A percentile compares a stretch with the other conserved stretches of the same genome.
These are phyloP conservation scores for Trichopria drosophilae DNA, from an alignment of 2,888 invertebrate genomes.

Conservation along the genomic window DNA sequence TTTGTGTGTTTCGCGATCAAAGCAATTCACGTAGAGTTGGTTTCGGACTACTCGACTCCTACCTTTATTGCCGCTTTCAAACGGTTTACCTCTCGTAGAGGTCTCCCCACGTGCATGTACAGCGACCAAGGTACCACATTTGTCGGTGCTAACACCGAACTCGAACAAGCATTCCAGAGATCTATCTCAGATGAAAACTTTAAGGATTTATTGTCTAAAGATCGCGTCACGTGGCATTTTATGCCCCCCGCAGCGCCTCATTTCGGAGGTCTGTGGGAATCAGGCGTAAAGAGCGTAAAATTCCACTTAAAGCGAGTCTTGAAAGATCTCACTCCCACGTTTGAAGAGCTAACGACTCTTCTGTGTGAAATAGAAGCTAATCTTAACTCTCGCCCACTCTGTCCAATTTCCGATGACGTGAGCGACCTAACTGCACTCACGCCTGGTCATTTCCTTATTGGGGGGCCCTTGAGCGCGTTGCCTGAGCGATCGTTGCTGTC, in stretches of 20 bases:
- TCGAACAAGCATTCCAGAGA: not conserved
- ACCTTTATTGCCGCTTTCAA: not conserved
- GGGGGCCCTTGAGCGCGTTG: constrained; percentile 24
- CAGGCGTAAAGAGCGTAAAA: constrained; percentile 39
- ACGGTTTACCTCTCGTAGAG: not conserved
- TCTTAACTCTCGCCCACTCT: constrained; percentile 28
- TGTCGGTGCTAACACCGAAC: not conserved
- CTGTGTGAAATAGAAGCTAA: constrained; percentile 24
- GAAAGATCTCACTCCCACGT: constrained; percentile 29
- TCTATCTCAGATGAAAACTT: not conserved
- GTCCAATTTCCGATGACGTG: constrained; percentile 19
- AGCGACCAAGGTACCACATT: too few relatives aligned
- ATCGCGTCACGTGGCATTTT: not conserved
- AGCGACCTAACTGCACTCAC: constrained; percentile 26
- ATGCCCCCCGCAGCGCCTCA: constrained; percentile 37
- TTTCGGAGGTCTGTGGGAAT: constrained; percentile 40
- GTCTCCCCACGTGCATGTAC: not conserved
- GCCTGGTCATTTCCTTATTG: constrained; percentile 36
- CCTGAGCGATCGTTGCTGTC: constrained; percentile 28
- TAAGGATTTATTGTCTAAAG: not conserved
- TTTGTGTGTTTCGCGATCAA: constrained; percentile 34
- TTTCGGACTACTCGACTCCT: constrained; percentile 2
- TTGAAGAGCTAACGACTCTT: constrained; percentile 33
- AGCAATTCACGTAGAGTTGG: constrained; percentile 36
- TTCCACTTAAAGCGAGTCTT: constrained; percentile 35